Percentiles rank a stretch among this genome's conserved stretches.
These are phyloP conservation scores for Engystomops pustulosus DNA, from an alignment of 2,113 vertebrate genomes.

Conservation along the genomic window DNA sequence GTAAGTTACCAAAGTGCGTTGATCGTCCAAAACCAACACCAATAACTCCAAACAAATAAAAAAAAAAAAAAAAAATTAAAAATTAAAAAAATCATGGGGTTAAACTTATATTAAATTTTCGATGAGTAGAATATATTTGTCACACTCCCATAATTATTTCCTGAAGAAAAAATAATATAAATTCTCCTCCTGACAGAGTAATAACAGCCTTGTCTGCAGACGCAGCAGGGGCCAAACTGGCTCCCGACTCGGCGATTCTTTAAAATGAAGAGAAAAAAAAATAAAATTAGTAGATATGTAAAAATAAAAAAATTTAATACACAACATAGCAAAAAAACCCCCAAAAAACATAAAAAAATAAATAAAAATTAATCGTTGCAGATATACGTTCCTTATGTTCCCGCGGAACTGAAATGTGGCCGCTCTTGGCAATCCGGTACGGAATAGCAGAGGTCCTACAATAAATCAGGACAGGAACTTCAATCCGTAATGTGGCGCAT, in stretches of 20 bases:
- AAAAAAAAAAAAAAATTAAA: not conserved
- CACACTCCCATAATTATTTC: conserved; percentile 78
- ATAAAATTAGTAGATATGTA: conserved; percentile 1
- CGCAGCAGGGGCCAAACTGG: conserved; percentile 69
- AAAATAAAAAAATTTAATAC: not conserved
- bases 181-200: conserved; percentile 81
- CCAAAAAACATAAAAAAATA: not conserved
- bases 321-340: not conserved
- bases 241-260: conserved; percentile 58
- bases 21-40: conserved; percentile 73
- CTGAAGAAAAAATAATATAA: conserved; percentile 73
- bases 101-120: conserved; percentile 74
- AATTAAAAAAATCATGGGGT: conserved; percentile 69
- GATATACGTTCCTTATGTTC: too few species aligned
- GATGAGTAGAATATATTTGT: conserved; percentile 77
- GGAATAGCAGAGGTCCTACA: not conserved
- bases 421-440: not conserved
- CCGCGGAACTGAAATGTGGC: not conserved
- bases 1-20: not conserved
- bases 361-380: too few species aligned
- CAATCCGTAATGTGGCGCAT: not conserved
- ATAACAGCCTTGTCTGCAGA: conserved; percentile 75
- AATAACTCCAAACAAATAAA: conserved; percentile 69
- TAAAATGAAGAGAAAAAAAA: not conserved
- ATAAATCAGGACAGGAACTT: conserved; percentile 16